Evolutionary conservation across 2,797 vertebrate species (phyloP).

Genomic region (Syndactyla subalaris): DNA sequence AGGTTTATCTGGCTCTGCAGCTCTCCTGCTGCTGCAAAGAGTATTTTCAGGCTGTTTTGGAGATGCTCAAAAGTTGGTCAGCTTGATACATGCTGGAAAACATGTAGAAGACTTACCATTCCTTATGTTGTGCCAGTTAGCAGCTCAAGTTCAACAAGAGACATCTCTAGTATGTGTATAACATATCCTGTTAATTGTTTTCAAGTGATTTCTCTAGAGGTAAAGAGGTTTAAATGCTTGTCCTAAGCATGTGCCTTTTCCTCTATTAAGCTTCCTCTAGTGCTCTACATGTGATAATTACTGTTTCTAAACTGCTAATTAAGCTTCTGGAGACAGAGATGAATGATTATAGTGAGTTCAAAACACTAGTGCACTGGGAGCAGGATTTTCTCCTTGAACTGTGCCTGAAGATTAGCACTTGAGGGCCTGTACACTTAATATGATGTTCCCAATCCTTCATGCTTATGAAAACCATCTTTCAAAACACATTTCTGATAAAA

Average conservation of each 20-base stretch:
- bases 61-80: not conserved
- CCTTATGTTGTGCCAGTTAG: not conserved
- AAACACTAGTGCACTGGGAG: conserved; percentile 4
- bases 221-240: conserved; percentile 19
- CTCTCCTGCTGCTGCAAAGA: not conserved
- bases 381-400: not conserved
- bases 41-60: not conserved
- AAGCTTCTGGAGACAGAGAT: conserved; percentile 20
- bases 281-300: not conserved
- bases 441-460: not conserved
- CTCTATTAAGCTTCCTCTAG: not conserved
- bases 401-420: not conserved
- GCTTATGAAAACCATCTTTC: not conserved
- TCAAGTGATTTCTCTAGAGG: conserved; percentile 35
- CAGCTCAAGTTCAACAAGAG: not conserved
- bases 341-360: not conserved
- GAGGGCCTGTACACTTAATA: not conserved
- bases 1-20: not conserved
- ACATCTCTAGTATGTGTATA: not conserved
- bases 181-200: not conserved
- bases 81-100: not conserved
- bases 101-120: not conserved
- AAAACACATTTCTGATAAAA: not conserved
- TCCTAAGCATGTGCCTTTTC: not conserved
- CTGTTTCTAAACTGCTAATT: conserved; percentile 43